Base-by-base conservation (phyloP, 30 jellyfish, hydroid and myxozoan species). In the Aurelia aurita complex sp. Pacific region DNA sequence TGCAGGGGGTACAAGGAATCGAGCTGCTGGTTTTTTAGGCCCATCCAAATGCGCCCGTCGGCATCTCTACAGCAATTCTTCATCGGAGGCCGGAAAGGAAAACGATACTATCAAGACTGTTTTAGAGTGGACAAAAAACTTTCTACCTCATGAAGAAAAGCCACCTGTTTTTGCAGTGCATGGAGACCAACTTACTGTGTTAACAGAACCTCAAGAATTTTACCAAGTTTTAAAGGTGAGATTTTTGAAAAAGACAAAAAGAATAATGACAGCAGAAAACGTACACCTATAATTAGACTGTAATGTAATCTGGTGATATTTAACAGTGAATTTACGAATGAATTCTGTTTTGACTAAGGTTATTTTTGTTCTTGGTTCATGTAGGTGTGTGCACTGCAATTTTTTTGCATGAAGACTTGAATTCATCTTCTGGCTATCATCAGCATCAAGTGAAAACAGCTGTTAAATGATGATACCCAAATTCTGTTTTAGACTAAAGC, bases 201-300 rank as follows among this genome's bases (percentile, higher is more conserved):
- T 86, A 40, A 57, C 71, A 15, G 81, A 81, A 51, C 98, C 98
- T 7, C 76, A 73, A 23, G 96, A 92, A 10, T 92, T 92, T 64
- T 85, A 92, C 67, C 83, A 80, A 55, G 74, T 74, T 10, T 74
- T 91, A 32, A 79, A 79, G 96, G 98, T 91, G 69, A 46, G 57
- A 46, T 6, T 46, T 46, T 46, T 9, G 52, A 40, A 6, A 3
- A 40, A 40, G 6, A 40, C 52, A 9, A 40, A 40, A 3, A 40
- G 8, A 40, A 40, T 40, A 6, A 6, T 46, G 15, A 5, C 57
- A 46, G 4, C 57, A 14, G 14, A 9, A 46, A 46, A 46, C 57
- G 57, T 46, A 46, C 15, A 46, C 57, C 57, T 46, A 9, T 46
- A 13, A 46, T 46, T 46, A 14, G 12, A 46, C 15, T 38, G 50